Conservation (phyloP, 2,113 vertebrate genomes). For the Himantopus leucocephalus region DNA sequence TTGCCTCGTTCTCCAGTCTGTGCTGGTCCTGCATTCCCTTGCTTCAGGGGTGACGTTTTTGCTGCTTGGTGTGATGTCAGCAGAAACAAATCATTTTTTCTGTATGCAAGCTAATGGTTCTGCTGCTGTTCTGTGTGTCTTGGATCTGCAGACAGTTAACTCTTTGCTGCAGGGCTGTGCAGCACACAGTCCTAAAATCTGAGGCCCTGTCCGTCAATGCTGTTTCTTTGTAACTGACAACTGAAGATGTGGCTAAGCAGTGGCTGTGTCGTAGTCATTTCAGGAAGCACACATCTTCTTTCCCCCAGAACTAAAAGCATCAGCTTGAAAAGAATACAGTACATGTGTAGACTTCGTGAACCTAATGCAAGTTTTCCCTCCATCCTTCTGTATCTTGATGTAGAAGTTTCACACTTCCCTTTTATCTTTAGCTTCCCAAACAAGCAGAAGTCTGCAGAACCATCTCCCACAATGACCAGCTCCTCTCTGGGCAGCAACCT, state of each 20-base stretch:
- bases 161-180: not conserved
- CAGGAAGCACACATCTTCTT: not conserved
- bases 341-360: not conserved
- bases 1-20: not conserved
- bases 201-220: not conserved
- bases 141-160: not conserved
- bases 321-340: not conserved
- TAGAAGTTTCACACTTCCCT: not conserved
- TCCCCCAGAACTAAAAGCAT: not conserved
- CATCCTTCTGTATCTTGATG: not conserved
- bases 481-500: slow-evolving; percentile 92
- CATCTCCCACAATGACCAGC: slow-evolving; percentile 87
- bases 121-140: not conserved
- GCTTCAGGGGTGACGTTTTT: not conserved
- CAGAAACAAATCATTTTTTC: slow-evolving; percentile 34
- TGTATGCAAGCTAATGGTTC: not conserved
- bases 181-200: not conserved
- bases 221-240: not conserved
- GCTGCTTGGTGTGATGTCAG: not conserved
- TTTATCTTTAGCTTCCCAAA: slow-evolving; percentile 88
- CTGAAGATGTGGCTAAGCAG: not conserved
- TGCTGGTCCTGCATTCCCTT: not conserved
- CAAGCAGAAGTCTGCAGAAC: slow-evolving; percentile 91
- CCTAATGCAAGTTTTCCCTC: not conserved
- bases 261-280: not conserved